These are phyloP conservation scores for Stegodyphus dumicola DNA, from an alignment of 1,140 invertebrate species.

Conservation along the genomic window DNA sequence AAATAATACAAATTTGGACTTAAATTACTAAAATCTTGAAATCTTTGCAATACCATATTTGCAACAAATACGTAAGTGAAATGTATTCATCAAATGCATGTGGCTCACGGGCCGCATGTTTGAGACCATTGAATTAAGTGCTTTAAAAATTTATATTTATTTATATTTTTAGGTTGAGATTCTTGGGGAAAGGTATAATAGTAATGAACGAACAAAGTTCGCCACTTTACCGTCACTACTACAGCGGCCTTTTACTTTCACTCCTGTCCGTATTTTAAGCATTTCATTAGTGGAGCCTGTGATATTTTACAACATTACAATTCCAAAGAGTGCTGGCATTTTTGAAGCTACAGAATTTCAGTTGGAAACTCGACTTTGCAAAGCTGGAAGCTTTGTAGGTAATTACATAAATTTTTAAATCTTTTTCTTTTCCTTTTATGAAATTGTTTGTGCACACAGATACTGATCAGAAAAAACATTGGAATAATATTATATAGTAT, in stretches of 20 bases:
- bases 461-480: too few relatives aligned
- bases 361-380: conserved; percentile 42
- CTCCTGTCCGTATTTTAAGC: conserved; percentile 6
- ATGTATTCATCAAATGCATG: too few relatives aligned
- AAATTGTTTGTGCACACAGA: background rate
- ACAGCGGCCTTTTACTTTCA: background rate
- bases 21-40: too few relatives aligned
- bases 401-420: background rate
- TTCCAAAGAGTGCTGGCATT: conserved; percentile 17
- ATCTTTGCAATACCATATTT: too few relatives aligned
- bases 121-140: background rate
- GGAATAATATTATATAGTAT: too few relatives aligned
- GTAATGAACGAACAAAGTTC: conserved; percentile 9
- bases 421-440: background rate
- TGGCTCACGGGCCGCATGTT: too few relatives aligned
- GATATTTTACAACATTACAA: conserved; percentile 34
- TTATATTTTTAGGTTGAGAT: conserved; percentile 40
- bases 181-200: conserved; percentile 35
- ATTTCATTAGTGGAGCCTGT: conserved; percentile 32
- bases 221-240: background rate
- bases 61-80: too few relatives aligned
- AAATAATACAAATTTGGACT: too few relatives aligned
- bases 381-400: conserved; percentile 51
- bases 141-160: background rate
- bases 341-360: conserved; percentile 43